phyloP scores from a whole-genome alignment of 2,113 vertebrate genomes.

The Lipophrys pholis region DNA sequence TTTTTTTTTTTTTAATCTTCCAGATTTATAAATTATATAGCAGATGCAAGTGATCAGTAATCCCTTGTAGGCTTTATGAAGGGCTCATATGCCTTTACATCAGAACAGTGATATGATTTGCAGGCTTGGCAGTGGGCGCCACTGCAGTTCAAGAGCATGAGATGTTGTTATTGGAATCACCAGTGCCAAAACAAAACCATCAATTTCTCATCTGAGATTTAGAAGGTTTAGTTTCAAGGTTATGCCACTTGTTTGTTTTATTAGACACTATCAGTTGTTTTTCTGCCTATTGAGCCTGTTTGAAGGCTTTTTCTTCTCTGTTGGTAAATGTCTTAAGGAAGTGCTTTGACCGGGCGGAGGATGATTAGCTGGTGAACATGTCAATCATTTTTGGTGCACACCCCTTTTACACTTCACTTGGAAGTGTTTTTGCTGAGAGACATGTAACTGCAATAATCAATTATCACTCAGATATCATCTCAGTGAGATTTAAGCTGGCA shows the following conservation, averaged over 20 bases:
- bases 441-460: too few species aligned
- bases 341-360: too few species aligned
- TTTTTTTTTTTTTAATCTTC: constrained; percentile 9
- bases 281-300: too few species aligned
- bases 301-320: too few species aligned
- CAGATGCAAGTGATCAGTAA: constrained; percentile 25
- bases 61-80: constrained; percentile 8
- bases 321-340: too few species aligned
- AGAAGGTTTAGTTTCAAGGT: constrained; percentile 1
- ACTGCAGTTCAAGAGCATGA: constrained; percentile 1
- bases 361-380: too few species aligned
- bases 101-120: constrained; percentile 14
- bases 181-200: constrained; percentile 24
- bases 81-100: constrained; percentile 31
- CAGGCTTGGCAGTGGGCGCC: not conserved
- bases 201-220: constrained; percentile 21
- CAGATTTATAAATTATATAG: constrained; percentile 24
- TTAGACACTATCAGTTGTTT: not conserved
- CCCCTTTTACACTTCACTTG: too few species aligned
- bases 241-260: not conserved
- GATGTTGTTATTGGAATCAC: constrained; percentile 7
- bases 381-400: too few species aligned
- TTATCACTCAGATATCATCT: too few species aligned
- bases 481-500: too few species aligned
- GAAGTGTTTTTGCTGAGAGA: too few species aligned